These are phyloP conservation scores for Drosophila buzzatii DNA, from an alignment of 2,888 invertebrate genomes.

Conservation along the genomic window DNA sequence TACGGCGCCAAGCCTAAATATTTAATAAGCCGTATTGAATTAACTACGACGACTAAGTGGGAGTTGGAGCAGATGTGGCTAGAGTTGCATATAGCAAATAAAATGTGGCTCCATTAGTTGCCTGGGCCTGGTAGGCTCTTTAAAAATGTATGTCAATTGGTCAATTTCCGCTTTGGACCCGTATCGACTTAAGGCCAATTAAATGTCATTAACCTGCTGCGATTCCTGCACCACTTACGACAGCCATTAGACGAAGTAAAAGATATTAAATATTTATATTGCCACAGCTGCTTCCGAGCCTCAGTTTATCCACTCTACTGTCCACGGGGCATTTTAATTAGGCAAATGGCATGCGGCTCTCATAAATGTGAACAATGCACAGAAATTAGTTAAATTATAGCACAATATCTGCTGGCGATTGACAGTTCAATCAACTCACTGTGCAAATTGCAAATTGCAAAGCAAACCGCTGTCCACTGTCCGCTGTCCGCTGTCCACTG, in stretches of 20 bases:
- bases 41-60: neutral
- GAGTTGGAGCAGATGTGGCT: conserved; percentile 3
- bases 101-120: conserved; percentile 50
- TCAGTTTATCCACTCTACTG: conserved; percentile 1
- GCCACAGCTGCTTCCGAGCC: conserved; percentile 21
- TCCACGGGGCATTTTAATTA: conserved; percentile 68
- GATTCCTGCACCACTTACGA: conserved; percentile 38
- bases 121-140: conserved; percentile 46
- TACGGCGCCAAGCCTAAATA: conserved; percentile 49
- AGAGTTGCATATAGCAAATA: conserved; percentile 31
- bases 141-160: conserved; percentile 81
- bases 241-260: conserved; percentile 52
- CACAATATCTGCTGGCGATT: conserved; percentile 59
- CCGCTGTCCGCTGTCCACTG: conserved; percentile 5
- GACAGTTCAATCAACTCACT: conserved; percentile 75
- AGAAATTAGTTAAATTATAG: conserved; percentile 66
- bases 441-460: conserved; percentile 45
- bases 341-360: conserved; percentile 57
- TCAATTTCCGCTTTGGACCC: conserved; percentile 64
- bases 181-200: conserved; percentile 59
- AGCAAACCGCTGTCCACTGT: conserved; percentile 3
- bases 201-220: conserved; percentile 74
- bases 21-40: conserved; percentile 56
- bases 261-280: conserved; percentile 69
- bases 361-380: conserved; percentile 69